Evolutionary conservation across 1,140 invertebrate species (phyloP).

Genomic region (Carposina sasakii): DNA sequence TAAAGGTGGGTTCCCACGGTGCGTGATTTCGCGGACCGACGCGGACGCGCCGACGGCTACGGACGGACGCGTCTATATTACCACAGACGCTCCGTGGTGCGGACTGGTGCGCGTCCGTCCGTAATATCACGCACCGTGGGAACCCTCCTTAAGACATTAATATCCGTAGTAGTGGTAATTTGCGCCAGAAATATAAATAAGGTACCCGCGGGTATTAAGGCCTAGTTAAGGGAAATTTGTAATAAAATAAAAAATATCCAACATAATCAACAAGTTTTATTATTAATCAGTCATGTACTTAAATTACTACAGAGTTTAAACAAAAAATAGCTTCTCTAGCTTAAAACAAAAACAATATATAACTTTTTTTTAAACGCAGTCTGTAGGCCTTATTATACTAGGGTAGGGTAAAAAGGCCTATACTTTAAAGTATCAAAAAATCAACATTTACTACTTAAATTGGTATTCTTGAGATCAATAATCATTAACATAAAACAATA

Average conservation of each 20-base stretch:
- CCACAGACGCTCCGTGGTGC: no score
- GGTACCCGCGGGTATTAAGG: constrained; percentile 19
- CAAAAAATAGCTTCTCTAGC: constrained; percentile 7
- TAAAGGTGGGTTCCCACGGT: no score
- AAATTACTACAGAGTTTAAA: constrained; percentile 7
- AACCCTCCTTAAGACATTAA: no score
- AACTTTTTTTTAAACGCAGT: background rate
- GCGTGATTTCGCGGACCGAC: no score
- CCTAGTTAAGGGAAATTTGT: constrained; percentile 18
- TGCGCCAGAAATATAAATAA: no score
- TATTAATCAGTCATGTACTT: constrained; percentile 8
- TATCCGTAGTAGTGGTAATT: no score
- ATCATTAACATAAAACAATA: constrained; percentile 12
- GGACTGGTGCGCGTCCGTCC: no score
- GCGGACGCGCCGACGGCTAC: no score
- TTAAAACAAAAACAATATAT: constrained; percentile 2
- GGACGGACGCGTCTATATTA: no score
- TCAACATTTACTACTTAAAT: constrained; percentile 17
- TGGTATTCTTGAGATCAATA: constrained; percentile 24
- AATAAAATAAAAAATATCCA: constrained; percentile 15
- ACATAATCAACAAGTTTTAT: constrained; percentile 9
- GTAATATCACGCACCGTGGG: no score
- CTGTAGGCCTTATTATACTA: no score
- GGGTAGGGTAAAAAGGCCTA: no score
- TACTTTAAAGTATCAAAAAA: constrained; percentile 13